Evolutionary conservation across 1,140 invertebrate species (phyloP), one percentile per base, ranked within the genome.

Genomic region (Atta texana): DNA sequence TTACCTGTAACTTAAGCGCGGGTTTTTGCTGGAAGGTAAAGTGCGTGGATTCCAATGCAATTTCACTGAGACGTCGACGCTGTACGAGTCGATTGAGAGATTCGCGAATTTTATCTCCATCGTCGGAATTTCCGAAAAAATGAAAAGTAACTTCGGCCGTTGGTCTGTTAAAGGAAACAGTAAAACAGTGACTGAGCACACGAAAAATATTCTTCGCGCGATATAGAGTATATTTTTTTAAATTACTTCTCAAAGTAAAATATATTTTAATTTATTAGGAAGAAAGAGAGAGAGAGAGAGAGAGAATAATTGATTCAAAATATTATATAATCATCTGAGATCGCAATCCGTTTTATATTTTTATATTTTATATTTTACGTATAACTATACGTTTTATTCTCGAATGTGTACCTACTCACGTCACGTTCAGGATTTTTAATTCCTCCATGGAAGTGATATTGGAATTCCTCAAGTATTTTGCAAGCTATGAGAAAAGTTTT

Each of bases 371-470:
- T 61, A 69, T 69, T 69, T 59, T 34, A 39, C 24, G 6, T 75
- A 63, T 31, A 86, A 61, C 86, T 87, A 39, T 66, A 88, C 16
- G 88, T 76, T 39, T 89, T 82, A 76, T 85, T 53, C 71, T 92
- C 55, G 68, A 88, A 90, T 91, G 78, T 90, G 78, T 93, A 92
- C 87, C 90, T 94, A 95, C 96, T 96, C 95, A 97, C 96, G 96
- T 96, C 90, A 97, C 96, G 90, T 96, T 97, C 86, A 97, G 94
- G 84, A 97, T 95, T 95, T 97, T 96, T 74, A 97, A 94, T 90
- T 97, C 97, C 91, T 96, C 97, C 87, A 97, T 96, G 84, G 96
- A 96, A 3, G 96, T 96, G 28, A 97, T 96, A 92, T 97, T 97
- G n/a, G 96, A 96, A 85, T 96, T 96, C 91, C 95, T 96, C 87